Base-by-base conservation (phyloP, 2,113 vertebrate species). In the Oryzias woworae region DNA sequence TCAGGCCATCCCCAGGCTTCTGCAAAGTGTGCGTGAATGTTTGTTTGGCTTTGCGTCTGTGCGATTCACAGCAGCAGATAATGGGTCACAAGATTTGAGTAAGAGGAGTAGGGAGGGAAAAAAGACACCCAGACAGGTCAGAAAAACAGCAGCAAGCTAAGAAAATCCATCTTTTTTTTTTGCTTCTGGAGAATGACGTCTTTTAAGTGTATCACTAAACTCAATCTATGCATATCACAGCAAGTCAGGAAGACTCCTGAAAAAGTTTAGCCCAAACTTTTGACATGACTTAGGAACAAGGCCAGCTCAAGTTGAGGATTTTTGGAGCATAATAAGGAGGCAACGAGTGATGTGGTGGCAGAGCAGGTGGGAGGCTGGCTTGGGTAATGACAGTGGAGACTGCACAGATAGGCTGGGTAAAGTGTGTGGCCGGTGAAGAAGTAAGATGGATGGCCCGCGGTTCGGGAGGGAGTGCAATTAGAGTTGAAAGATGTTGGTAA, bases 1-100 rank as follows among this genome's bases (percentile, higher is more conserved):
- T 56, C 56, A 46, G 85, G 83, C 81, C 64, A 46, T 73, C 81
- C 75, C 67, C 64, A 1, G 80, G 83, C 85, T 83, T 63, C 73
- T 65, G 68, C 68, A 44, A 73, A 63, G 54, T 22, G 71, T 43
- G 65, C 52, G 53, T 58, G 56, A 55, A 45, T 53, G 22, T 15
- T 47, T 54, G 60, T 78, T 69, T 70, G 65, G 45, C 54, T 53
- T 20, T 8, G 10, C 26, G 26, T 58, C 22, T 72, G 53, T 46
- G 62, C 26, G 22, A 58, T 48, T 53, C 54, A 62, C 4, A 2
- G 12, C 24, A 36, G 76, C 23, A 50, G 59, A 75, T 44, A 18
- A n/a, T 28, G 41, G 67, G 36, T 79, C 44, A 41, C 5, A 3
- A 59, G 44, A 68, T 72, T 64, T 45, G 55, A 63, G 78, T 53